Percentiles rank a stretch among this genome's conserved stretches.
Conservation (phyloP, 2,797 vertebrate species). For the Intellagama lesueurii region DNA sequence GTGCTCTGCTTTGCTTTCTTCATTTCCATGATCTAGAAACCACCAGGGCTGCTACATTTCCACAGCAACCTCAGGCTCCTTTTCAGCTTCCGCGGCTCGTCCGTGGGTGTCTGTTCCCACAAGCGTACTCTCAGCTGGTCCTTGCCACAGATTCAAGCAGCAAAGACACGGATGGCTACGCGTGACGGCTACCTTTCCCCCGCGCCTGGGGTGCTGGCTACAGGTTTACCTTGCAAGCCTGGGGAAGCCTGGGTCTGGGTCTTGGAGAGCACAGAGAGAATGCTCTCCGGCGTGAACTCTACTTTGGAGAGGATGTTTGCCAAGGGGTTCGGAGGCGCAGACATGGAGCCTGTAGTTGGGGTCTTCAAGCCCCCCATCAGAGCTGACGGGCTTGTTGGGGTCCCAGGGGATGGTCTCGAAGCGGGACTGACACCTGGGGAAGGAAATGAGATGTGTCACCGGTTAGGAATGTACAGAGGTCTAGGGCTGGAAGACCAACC, state of each 20-base stretch:
- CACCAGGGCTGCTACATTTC: no score
- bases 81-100: no score
- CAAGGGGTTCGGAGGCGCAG: constrained; percentile 82
- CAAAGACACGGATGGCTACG: no score
- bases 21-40: no score
- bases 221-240: constrained; percentile 82
- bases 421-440: constrained; percentile 88
- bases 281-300: constrained; percentile 94
- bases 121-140: no score
- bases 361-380: constrained; percentile 85
- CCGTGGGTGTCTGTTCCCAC: no score
- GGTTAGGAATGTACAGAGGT: background rate
- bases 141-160: no score
- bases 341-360: constrained; percentile 60
- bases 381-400: constrained; percentile 86
- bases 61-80: no score
- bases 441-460: background rate
- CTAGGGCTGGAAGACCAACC: background rate
- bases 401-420: constrained; percentile 88
- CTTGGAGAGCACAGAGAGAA: constrained; percentile 93
- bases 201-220: background rate
- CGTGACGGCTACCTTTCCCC: no score
- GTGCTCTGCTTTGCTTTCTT: no score
- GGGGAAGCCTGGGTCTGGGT: constrained; percentile 82
- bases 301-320: constrained; percentile 96